Percentiles rank a stretch among this genome's conserved stretches.
These are phyloP conservation scores for Poecile atricapillus DNA, from an alignment of 2,113 vertebrate genomes.

Conservation along the genomic window DNA sequence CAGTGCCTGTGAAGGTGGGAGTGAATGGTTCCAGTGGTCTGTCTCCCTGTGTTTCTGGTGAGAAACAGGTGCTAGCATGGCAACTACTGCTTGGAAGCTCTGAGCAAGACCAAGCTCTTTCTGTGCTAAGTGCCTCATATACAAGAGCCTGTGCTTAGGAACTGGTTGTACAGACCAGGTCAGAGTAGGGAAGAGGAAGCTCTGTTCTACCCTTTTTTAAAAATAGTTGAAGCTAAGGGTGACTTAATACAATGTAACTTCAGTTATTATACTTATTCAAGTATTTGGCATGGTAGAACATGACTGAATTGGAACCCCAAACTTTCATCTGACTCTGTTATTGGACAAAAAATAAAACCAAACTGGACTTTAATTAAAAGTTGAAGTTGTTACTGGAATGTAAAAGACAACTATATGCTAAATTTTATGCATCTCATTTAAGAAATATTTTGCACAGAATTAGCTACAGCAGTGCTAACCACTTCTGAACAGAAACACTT, in stretches of 20 bases:
- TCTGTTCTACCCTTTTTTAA: neutral
- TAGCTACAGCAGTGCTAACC: neutral
- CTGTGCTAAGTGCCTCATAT: neutral
- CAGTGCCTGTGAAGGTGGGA: accelerated
- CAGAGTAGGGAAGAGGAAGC: neutral
- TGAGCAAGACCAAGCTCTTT: neutral
- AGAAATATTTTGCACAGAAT: neutral
- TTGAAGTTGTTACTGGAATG: neutral
- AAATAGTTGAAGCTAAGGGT: neutral
- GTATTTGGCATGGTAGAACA: neutral
- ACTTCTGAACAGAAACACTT: neutral
- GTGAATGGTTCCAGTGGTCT: accelerated
- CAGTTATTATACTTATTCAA: no score
- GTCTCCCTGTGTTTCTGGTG: neutral
- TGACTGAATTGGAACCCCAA: neutral
- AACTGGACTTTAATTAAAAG: neutral
- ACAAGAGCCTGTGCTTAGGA: neutral
- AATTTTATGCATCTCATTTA: neutral
- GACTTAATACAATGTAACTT: neutral
- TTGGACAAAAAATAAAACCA: neutral
- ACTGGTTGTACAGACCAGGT: neutral
- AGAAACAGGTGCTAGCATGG: accelerated
- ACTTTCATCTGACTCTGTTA: neutral
- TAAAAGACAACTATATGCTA: neutral
- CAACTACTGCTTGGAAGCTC: neutral